A percentile compares a stretch with the other conserved stretches of the same genome.
Evolutionary conservation across 2,888 invertebrate species (phyloP).

Genomic region (Euphydryas editha): DNA sequence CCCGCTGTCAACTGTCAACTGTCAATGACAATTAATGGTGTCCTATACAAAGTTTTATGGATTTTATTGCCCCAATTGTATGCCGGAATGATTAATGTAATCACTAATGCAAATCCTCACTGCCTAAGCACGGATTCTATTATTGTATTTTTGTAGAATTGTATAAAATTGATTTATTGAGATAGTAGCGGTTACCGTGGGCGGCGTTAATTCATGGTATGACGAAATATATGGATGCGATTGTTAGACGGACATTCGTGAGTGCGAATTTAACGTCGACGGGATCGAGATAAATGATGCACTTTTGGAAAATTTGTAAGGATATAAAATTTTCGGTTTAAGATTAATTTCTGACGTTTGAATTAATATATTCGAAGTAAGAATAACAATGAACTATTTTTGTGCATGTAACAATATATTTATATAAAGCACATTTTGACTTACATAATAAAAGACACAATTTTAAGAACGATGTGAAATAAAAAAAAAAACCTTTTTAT

Average conservation of each 20-base stretch:
- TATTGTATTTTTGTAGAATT: constrained; percentile 69
- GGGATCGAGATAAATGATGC: constrained; percentile 11
- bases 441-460: too few species aligned
- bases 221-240: constrained; percentile 10
- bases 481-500: too few species aligned
- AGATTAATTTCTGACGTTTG: background rate
- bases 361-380: constrained; percentile 1
- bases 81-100: constrained; percentile 80
- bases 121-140: constrained; percentile 63
- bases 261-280: constrained; percentile 19
- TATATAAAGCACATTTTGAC: background rate
- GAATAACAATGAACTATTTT: background rate
- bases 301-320: background rate
- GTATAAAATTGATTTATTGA: constrained; percentile 78
- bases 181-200: constrained; percentile 61
- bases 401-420: background rate
- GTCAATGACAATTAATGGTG: constrained; percentile 83
- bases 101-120: constrained; percentile 81
- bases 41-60: constrained; percentile 79
- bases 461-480: too few species aligned
- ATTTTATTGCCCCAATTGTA: constrained; percentile 77
- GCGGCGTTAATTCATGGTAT: constrained; percentile 53
- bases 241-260: constrained; percentile 23
- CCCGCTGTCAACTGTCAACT: constrained; percentile 76
- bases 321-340: constrained; percentile 1